phyloP scores from a whole-genome alignment of 2,113 vertebrate species.

The Aplodontia rufa region DNA sequence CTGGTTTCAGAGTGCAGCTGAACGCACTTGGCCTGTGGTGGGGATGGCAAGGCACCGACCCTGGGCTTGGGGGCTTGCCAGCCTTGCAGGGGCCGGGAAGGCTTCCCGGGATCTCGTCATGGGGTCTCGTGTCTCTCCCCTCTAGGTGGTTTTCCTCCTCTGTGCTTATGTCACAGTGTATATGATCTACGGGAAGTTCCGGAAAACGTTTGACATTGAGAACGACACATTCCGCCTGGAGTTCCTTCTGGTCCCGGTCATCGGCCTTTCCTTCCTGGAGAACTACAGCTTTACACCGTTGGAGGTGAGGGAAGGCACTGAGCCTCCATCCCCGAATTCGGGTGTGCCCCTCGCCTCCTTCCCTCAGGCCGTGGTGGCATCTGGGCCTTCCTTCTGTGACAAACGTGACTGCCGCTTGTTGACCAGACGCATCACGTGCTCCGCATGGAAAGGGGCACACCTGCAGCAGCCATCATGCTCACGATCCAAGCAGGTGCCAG shows the following conservation, averaged over 20 bases:
- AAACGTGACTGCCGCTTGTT: no score
- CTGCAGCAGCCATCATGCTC: background rate
- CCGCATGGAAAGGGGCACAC: background rate
- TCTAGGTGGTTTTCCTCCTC: conserved; percentile 93
- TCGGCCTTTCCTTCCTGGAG: conserved; percentile 95
- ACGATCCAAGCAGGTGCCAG: background rate
- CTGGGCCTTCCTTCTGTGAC: background rate
- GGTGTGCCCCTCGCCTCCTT: background rate
- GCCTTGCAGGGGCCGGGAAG: no score
- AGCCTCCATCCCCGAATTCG: background rate
- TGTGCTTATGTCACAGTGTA: conserved; percentile 93
- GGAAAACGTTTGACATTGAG: conserved; percentile 89
- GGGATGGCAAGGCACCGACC: background rate
- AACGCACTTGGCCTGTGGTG: background rate
- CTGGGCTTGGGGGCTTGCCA: no score
- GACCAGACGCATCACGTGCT: no score
- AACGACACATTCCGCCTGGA: conserved; percentile 96
- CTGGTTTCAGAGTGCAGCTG: background rate
- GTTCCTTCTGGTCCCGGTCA: conserved; percentile 95
- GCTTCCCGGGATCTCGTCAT: no score
- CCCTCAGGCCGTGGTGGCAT: rapidly evolving
- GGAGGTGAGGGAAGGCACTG: conserved; percentile 87
- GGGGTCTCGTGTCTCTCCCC: background rate
- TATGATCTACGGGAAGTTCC: conserved; percentile 95
- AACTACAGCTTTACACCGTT: conserved; percentile 92